Evolutionary conservation across 1,140 invertebrate species (phyloP).

Genomic region (Copidosoma floridanum): DNA sequence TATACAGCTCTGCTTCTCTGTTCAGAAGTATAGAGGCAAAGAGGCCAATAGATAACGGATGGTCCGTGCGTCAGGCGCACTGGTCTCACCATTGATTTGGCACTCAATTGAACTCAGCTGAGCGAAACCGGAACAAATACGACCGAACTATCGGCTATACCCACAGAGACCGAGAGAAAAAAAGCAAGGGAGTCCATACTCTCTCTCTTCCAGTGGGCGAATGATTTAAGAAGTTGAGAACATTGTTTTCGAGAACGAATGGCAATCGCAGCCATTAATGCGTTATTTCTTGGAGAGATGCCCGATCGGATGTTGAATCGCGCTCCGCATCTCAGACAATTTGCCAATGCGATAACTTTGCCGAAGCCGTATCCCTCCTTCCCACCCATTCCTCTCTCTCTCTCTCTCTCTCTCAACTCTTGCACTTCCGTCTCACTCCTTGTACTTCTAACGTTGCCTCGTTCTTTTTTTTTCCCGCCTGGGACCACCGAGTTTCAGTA

Average conservation of each 20-base stretch:
- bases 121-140: not conserved
- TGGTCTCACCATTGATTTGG: conserved; percentile 9
- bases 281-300: conserved; percentile 40
- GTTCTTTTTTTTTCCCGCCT: too few relatives aligned
- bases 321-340: conserved; percentile 30
- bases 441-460: too few relatives aligned
- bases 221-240: conserved; percentile 32
- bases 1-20: too few relatives aligned
- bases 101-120: conserved; percentile 1
- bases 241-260: conserved; percentile 39
- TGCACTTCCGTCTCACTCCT: not conserved
- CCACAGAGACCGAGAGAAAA: too few relatives aligned
- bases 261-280: conserved; percentile 24
- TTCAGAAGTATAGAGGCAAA: too few relatives aligned
- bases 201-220: not conserved
- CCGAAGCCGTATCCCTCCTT: not conserved
- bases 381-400: not conserved
- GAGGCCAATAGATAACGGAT: too few relatives aligned
- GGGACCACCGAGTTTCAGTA: too few relatives aligned
- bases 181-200: too few relatives aligned
- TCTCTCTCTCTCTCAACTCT: not conserved
- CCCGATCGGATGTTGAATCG: conserved; percentile 19
- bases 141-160: too few relatives aligned
- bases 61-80: conserved; percentile 4
- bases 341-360: conserved; percentile 32